Evolutionary conservation across 2,888 invertebrate species (phyloP), one percentile per base, ranked within the genome.

Genomic region (Muscina levida): DNA sequence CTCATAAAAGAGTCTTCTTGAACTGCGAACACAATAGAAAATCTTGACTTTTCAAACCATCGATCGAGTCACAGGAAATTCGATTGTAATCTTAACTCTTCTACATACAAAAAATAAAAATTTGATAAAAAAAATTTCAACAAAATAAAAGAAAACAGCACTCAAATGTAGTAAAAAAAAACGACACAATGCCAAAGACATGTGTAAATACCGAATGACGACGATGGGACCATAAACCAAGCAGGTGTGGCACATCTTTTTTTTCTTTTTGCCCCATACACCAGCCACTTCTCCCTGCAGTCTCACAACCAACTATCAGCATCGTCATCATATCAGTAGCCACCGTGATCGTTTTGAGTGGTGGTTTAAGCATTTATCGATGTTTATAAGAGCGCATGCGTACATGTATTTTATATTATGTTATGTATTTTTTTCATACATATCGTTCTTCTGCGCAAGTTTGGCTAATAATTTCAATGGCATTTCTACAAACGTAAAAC

Each of bases 231-330:
- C 72, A 31, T 15, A 44, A 42, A 24, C 17, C 22, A 13, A 42
- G 81, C 81, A 81, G 81, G 77, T 81, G 81, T 68, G 77, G 72
- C 81, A 81, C 81, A 81, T 75, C n/a, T n/a, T n/a, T n/a, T n/a
- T n/a, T n/a, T n/a, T n/a, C n/a, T 31, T 31, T 31, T 31, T 3
- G 31, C 31, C 31, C 8, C 31, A 5, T 31, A 3, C 31, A 31
- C 3, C 31, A 31, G 8, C n/a, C 31, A 31, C 31, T 3, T 31
- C 31, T 31, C 4, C 8, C 31, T 31, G 4, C 31, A 31, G 8
- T 31, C 73, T 77, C 51, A 22, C 31, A 51, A 24, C 17, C 51
- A 39, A 31, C 24, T 19, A 37, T 48, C 39, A 15, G 15, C 37
- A 65, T 57, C 19, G 37, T 37, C 13, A 51, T 10, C 1, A 15